Evolutionary conservation across 2,113 vertebrate genomes (phyloP).

Genomic region (Pseudorectes ferrugineus): DNA sequence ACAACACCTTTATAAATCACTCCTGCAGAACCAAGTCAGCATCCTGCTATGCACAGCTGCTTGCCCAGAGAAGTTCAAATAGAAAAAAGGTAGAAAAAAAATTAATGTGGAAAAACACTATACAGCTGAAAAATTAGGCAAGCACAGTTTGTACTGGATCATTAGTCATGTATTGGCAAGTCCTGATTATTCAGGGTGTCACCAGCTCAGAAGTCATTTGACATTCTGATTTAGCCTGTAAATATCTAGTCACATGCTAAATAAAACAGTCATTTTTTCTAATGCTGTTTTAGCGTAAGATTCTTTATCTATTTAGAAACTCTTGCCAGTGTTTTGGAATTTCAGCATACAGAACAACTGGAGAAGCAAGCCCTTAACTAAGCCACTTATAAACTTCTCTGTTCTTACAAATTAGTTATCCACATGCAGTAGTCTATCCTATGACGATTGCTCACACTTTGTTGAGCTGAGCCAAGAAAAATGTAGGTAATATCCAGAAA

Average conservation of each 20-base stretch:
- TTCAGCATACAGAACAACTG: neutral
- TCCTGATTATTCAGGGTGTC: neutral
- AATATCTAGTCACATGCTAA: neutral
- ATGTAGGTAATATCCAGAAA: neutral
- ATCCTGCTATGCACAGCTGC: constrained; percentile 42
- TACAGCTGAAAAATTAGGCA: neutral
- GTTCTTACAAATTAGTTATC: neutral
- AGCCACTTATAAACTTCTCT: neutral
- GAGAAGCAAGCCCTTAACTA: neutral
- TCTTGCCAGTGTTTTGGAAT: neutral
- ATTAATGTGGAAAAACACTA: neutral
- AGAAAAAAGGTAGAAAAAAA: neutral
- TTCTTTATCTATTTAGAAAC: neutral
- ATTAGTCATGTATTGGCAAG: constrained; percentile 23
- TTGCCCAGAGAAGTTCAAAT: constrained; percentile 15
- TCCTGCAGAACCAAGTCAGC: neutral
- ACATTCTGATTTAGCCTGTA: neutral
- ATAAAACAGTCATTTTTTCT: neutral
- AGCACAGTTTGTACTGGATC: neutral
- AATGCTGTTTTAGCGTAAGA: neutral
- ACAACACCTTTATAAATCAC: constrained; percentile 31
- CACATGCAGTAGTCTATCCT: neutral
- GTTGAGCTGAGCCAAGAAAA: neutral
- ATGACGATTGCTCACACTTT: neutral
- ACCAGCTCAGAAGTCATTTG: neutral